Base-by-base conservation (phyloP, 2,888 invertebrate genomes). In the Melikaiella ostensackeni region DNA sequence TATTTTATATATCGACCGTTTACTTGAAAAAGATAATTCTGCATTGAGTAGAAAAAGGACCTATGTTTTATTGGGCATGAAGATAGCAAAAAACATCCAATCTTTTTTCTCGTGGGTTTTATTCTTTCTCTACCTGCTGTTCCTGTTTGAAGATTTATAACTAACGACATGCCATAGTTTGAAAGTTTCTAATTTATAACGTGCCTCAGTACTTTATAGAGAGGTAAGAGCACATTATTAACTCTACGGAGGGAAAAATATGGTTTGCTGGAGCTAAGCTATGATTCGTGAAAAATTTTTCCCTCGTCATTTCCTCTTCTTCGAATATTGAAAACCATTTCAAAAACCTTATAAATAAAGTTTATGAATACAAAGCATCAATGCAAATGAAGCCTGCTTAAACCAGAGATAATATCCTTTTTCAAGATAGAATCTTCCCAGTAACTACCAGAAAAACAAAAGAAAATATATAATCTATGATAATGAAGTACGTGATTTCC, bases 171-270 rank as follows among this genome's bases (percentile, higher is more conserved):
- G 59, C 27, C 59, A 59, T 27, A 59, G 16, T 59, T 59, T 16
- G 16, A 27, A 59, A 59, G 27, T 59, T 59, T 59, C 27, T 27
- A 59, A 59, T 59, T 59, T 59, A 59, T 59, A 59, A 16, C 59
- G 59, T 59, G 16, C 59, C 59, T 11, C 5, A 59, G 16, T 27
- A 27, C 13, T 59, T 27, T 59, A 59, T 59, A 59, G 59, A 59
- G 59, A 59, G 27, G 24, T 59, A 6, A 57, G 27, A 59, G 59
- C 59, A 59, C 27, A 27, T 59, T 27, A 59, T 59, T 59, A 59
- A 59, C 16, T 59, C 59, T 16, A 27, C 27, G 27, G 7, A 16
- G 24, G 27, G 16, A 59, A 59, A 59, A 59, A 27, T 59, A 59
- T 7, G 7, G 27, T 59, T 1, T 21, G 21, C 19, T 59, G 59